phyloP scores from a whole-genome alignment of 2,797 vertebrate genomes.

The Dendrocincla fuliginosa region DNA sequence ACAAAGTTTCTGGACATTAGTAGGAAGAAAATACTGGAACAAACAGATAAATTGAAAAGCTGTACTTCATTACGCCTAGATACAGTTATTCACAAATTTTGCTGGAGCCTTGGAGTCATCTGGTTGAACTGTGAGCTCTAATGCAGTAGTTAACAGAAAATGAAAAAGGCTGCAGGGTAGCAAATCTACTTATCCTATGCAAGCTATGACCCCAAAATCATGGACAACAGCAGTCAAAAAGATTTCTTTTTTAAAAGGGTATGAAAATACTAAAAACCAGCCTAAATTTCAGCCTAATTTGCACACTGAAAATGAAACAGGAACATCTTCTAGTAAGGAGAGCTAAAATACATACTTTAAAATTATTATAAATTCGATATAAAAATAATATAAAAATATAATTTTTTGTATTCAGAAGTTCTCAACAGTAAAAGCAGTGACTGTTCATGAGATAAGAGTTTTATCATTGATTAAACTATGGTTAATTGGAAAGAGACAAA shows the following conservation, averaged over 20 bases:
- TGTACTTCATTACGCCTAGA: constrained; percentile 10
- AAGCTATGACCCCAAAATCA: not conserved
- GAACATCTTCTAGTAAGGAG: not conserved
- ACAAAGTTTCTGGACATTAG: not conserved
- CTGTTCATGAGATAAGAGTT: not conserved
- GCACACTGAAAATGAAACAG: not conserved
- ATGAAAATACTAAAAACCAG: not conserved
- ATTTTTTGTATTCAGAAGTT: not conserved
- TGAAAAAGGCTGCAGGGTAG: constrained; percentile 4
- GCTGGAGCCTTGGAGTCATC: not conserved
- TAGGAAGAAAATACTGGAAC: not conserved
- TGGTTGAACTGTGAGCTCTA: constrained; percentile 19
- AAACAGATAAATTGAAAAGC: constrained; percentile 21
- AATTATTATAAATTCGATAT: not conserved
- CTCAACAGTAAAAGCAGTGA: not conserved
- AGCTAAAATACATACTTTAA: not conserved
- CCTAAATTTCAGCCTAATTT: not conserved
- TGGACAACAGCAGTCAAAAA: not conserved
- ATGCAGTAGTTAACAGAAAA: constrained; percentile 12
- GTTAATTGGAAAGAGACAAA: not conserved
- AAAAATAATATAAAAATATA: not conserved
- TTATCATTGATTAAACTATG: not conserved
- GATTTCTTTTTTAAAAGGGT: not conserved
- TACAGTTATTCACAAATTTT: not conserved
- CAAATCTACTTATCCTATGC: constrained; percentile 1